phyloP scores from a whole-genome alignment of 2,888 invertebrate species.

The Agrochola lota region DNA sequence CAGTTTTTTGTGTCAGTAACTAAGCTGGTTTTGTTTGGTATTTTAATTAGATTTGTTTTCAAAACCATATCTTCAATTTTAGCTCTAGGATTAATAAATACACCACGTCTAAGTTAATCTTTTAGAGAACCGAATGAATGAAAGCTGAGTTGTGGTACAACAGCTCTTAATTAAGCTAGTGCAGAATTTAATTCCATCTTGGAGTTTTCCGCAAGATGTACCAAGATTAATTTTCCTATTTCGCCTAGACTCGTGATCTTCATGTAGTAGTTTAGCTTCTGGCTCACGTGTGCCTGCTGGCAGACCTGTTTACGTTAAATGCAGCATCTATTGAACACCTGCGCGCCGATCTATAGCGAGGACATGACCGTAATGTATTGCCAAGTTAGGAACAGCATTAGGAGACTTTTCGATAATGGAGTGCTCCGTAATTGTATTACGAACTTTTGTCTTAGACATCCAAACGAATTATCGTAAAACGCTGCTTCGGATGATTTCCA shows the following conservation, averaged over 20 bases:
- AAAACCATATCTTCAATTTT: constrained; percentile 32
- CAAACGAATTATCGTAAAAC: constrained; percentile 65
- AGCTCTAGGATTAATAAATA: constrained; percentile 14
- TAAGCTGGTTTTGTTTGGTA: constrained; percentile 10
- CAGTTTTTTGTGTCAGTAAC: constrained; percentile 21
- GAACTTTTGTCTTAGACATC: constrained; percentile 67
- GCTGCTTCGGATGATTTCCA: constrained; percentile 50
- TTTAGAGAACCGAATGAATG: constrained; percentile 31
- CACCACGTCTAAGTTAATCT: constrained; percentile 33
- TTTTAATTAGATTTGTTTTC: constrained; percentile 24
- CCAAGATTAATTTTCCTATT: constrained; percentile 53
- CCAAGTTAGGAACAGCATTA: constrained; percentile 63
- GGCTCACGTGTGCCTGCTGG: constrained; percentile 75
- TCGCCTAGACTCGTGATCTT: constrained; percentile 54
- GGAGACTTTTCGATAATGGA: constrained; percentile 66
- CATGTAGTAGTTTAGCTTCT: constrained; percentile 73
- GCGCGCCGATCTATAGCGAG: constrained; percentile 80
- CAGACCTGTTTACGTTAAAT: constrained; percentile 72
- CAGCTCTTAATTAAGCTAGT: constrained; percentile 56
- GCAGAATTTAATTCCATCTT: constrained; percentile 50
- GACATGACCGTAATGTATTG: constrained; percentile 83
- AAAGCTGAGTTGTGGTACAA: constrained; percentile 36
- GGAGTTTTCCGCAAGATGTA: constrained; percentile 45
- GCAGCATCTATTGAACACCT: constrained; percentile 79
- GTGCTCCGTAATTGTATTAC: constrained; percentile 68